Evolutionary conservation across 2,113 vertebrate species (phyloP).

Genomic region (Pholis gunnellus): DNA sequence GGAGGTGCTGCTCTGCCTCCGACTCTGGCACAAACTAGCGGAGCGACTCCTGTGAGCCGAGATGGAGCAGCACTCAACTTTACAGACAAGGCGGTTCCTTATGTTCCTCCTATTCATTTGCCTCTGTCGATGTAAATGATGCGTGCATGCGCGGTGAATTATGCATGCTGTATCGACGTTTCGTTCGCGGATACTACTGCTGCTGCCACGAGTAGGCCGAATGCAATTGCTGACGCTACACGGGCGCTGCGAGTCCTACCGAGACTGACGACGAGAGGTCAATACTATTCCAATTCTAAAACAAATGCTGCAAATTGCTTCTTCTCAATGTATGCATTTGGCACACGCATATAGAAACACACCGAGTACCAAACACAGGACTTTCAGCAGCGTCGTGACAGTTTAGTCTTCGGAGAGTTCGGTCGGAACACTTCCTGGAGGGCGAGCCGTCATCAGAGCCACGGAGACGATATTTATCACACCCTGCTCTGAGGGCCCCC

Average conservation of each 20-base stretch:
- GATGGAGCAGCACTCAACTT: constrained; percentile 2
- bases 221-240: too few relatives aligned
- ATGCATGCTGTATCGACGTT: background rate
- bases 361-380: background rate
- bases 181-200: background rate
- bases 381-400: background rate
- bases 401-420: constrained; percentile 24
- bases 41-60: background rate
- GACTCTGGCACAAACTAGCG: constrained; percentile 18
- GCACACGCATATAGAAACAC: background rate
- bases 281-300: background rate
- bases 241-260: background rate
- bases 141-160: background rate
- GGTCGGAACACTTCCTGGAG: constrained; percentile 17
- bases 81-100: background rate
- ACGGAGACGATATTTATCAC: constrained; percentile 56
- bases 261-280: background rate
- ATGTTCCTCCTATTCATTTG: background rate
- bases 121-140: background rate
- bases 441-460: constrained; percentile 31
- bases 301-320: background rate
- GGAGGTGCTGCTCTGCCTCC: constrained; percentile 41
- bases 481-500: constrained; percentile 38
- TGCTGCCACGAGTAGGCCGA: background rate
- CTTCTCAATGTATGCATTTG: background rate